Percentiles rank a stretch among this genome's conserved stretches.
These are phyloP conservation scores for Carettochelys insculpta DNA, from an alignment of 2,113 vertebrate species.

Conservation along the genomic window DNA sequence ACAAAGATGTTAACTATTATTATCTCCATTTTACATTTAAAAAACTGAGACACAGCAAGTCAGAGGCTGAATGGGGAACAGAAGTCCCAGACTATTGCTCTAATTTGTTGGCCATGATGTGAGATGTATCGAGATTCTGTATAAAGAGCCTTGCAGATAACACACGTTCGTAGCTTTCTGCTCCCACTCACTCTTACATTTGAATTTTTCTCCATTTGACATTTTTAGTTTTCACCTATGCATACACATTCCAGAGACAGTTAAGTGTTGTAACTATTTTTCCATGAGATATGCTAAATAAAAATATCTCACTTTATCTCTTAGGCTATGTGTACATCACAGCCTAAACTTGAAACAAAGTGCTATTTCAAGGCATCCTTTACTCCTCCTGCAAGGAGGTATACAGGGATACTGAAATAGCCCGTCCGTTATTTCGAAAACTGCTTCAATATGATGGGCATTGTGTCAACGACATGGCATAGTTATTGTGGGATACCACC, in stretches of 20 bases:
- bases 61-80: neutral
- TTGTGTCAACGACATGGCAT: too few relatives aligned
- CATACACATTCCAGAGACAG: neutral
- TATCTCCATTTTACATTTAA: neutral
- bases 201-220: fast-evolving
- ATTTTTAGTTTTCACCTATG: neutral
- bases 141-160: neutral
- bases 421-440: too few relatives aligned
- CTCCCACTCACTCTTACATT: neutral
- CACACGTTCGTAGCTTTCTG: neutral
- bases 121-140: neutral
- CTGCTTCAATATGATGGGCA: too few relatives aligned
- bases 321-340: too few relatives aligned
- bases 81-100: neutral
- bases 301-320: neutral
- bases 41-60: fast-evolving
- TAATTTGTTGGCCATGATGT: neutral
- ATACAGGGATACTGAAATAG: too few relatives aligned
- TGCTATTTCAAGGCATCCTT: too few relatives aligned
- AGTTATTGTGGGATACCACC: too few relatives aligned
- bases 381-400: too few relatives aligned
- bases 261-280: neutral
- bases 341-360: too few relatives aligned
- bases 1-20: neutral
- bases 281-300: neutral